Conservation (phyloP, 2,888 invertebrate genomes). For the Teleogryllus oceanicus region DNA sequence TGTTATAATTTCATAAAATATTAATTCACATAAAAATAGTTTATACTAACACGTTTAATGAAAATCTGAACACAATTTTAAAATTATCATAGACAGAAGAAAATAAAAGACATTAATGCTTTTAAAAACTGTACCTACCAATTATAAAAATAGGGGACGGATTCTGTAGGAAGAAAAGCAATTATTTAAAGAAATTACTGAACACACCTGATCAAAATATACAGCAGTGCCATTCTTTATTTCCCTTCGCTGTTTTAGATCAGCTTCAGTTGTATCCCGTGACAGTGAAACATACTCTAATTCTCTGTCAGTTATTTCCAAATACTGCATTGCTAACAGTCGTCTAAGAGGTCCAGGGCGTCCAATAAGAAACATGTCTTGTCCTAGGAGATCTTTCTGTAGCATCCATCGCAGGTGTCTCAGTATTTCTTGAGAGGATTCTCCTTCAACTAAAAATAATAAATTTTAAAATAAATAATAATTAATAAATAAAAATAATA, state of each 20-base stretch:
- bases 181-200: not conserved
- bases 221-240: constrained; percentile 81
- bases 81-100: not conserved
- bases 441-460: constrained; percentile 52
- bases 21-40: no score
- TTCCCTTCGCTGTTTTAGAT: constrained; percentile 92
- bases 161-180: no score
- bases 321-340: constrained; percentile 79
- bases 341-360: constrained; percentile 81
- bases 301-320: constrained; percentile 85
- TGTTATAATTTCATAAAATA: no score
- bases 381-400: constrained; percentile 87
- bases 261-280: constrained; percentile 94
- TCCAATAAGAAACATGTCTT: constrained; percentile 93
- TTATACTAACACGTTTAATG: no score
- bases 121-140: constrained; percentile 30
- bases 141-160: no score
- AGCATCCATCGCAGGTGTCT: constrained; percentile 92
- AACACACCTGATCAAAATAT: constrained; percentile 83
- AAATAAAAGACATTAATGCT: constrained; percentile 19
- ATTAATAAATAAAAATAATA: no score
- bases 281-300: constrained; percentile 91
- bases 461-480: no score
- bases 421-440: constrained; percentile 67
- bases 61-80: no score